phyloP scores from a whole-genome alignment of 2,797 vertebrate species.

The Hippoglossus hippoglossus region DNA sequence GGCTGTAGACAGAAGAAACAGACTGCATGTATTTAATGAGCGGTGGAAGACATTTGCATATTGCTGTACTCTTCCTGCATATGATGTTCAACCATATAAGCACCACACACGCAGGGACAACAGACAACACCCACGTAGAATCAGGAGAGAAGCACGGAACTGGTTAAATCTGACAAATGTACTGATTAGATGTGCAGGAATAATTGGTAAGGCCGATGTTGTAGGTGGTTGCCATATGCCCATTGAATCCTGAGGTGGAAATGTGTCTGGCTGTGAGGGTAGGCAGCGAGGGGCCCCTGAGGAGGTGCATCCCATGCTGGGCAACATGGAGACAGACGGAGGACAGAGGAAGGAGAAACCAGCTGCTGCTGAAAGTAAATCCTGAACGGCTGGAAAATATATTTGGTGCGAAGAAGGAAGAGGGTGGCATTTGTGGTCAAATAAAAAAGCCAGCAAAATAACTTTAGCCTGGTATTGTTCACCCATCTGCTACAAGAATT shows the following conservation, averaged over 20 bases:
- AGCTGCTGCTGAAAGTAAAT: conserved; percentile 33
- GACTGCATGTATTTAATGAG: conserved; percentile 2
- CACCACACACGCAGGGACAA: neutral
- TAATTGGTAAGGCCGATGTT: conserved; percentile 25
- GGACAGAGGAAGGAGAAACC: conserved; percentile 15
- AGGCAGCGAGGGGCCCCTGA: conserved; percentile 37
- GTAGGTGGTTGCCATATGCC: conserved; percentile 31
- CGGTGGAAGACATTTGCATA: neutral
- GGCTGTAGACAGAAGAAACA: neutral
- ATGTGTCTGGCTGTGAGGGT: conserved; percentile 24
- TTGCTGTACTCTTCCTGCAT: neutral
- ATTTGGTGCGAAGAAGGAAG: neutral
- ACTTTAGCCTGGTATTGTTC: conserved; percentile 1
- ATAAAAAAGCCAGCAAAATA: conserved; percentile 3
- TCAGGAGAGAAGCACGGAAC: neutral
- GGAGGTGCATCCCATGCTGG: conserved; percentile 38
- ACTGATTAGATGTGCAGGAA: neutral
- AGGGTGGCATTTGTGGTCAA: neutral
- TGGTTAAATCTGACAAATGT: neutral
- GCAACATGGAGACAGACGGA: conserved; percentile 33
- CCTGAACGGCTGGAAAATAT: conserved; percentile 20
- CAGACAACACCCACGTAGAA: neutral
- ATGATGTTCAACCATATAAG: neutral
- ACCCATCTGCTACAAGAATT: neutral
- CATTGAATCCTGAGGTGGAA: conserved; percentile 31